Percentiles rank a stretch among this genome's conserved stretches.
Conservation (phyloP, 2,888 invertebrate genomes). For the Limenitis camilla region DNA sequence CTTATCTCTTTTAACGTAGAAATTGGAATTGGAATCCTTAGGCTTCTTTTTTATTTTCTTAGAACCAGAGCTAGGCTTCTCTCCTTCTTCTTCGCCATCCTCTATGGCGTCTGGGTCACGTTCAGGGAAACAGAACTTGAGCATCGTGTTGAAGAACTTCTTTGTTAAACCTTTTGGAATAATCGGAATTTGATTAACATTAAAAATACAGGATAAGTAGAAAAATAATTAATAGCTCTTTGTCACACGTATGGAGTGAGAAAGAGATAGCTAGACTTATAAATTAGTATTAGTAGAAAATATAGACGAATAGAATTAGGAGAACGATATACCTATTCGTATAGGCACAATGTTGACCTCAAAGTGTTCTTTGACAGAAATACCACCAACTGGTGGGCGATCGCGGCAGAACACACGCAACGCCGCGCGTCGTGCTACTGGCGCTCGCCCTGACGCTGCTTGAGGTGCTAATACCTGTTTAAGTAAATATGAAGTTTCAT, state of each 20-base stretch:
- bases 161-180: constrained; percentile 83
- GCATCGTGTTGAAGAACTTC: constrained; percentile 97
- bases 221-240: too few relatives aligned
- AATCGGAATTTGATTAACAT: too few relatives aligned
- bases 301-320: too few relatives aligned
- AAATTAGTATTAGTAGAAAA: too few relatives aligned
- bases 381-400: constrained; percentile 98
- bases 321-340: constrained; percentile 85
- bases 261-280: too few relatives aligned
- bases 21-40: constrained; percentile 88
- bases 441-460: constrained; percentile 81
- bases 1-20: constrained; percentile 90
- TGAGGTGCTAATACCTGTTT: constrained; percentile 63
- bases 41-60: constrained; percentile 72
- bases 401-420: constrained; percentile 96
- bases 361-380: constrained; percentile 98
- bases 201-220: too few relatives aligned
- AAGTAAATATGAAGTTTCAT: too few relatives aligned
- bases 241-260: too few relatives aligned
- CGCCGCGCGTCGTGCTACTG: constrained; percentile 92
- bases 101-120: constrained; percentile 90
- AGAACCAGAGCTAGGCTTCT: constrained; percentile 52
- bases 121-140: constrained; percentile 98
- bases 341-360: constrained; percentile 98
- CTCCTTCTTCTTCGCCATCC: constrained; percentile 74